Evolutionary conservation across 1,140 invertebrate species (phyloP), one percentile per base, ranked within the genome.

Genomic region (Pseudobourletiella spinata): DNA sequence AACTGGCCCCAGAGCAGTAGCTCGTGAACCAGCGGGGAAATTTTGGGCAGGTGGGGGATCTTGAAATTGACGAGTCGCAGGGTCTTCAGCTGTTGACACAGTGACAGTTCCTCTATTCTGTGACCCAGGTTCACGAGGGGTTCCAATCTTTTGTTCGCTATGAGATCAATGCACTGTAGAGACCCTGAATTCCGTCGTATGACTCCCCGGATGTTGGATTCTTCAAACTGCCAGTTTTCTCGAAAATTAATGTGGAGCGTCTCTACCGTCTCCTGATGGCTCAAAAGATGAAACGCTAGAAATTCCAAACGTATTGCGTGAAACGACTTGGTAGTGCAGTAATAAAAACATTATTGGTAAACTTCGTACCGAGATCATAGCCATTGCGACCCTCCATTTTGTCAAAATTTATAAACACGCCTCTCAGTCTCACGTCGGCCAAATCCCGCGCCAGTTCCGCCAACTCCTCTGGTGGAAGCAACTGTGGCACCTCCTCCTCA

Each of bases 221-320:
- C 3, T 14, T 22, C 15, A 4, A 51, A 3, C 28, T 51, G 48
- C 14, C 3, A 6, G 28, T 51, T 51, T 25, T 51, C 48, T 51
- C 48, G 48, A 26, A 51, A 51, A n/a, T 51, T 51, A 2, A 51
- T 8, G 48, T 51, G 48, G 2, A 51, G 48, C 20, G 48, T 51
- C 4, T 14, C 14, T 3, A 51, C 8, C 22, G 18, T 18, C 6
- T 26, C 14, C 22, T 51, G 48, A 51, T n/a, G 25, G 8, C 28
- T 22, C 2, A 51, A 4, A 4, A 51, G 48, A 51, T 51, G 48
- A n/a, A 25, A 51, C 14, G 22, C 48, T 51, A n/a, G n/a, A n/a
- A n/a, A n/a, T n/a, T n/a, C n/a, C n/a, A n/a, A n/a, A n/a, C n/a
- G n/a, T n/a, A n/a, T n/a, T n/a, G n/a, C n/a, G n/a, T n/a, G n/a